Percentiles rank a stretch among this genome's conserved stretches.
Evolutionary conservation across 2,113 vertebrate species (phyloP).

Genomic region (Hyperopisus bebe): DNA sequence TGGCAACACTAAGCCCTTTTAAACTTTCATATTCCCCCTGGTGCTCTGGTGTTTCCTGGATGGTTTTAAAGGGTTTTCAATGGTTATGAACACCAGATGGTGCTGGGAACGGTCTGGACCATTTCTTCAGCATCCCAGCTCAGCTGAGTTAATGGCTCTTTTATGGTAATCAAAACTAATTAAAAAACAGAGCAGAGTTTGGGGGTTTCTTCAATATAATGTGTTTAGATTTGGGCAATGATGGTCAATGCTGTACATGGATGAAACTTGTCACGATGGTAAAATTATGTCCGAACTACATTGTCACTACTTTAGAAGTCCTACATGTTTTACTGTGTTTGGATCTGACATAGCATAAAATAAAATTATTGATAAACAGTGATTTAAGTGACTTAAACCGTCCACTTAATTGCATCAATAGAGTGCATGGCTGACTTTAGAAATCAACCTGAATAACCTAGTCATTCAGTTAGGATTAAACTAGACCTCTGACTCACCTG

Average conservation of each 20-base stretch:
- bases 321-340: neutral
- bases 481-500: neutral
- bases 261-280: neutral
- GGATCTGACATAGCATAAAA: neutral
- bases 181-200: neutral
- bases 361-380: neutral
- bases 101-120: neutral
- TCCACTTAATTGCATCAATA: neutral
- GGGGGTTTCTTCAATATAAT: neutral
- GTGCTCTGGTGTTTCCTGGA: neutral
- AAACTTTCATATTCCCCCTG: neutral
- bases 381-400: neutral
- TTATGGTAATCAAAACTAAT: neutral
- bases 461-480: neutral
- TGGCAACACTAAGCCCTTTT: neutral
- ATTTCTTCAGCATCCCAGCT: neutral
- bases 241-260: neutral
- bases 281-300: neutral
- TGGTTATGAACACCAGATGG: conserved; percentile 3
- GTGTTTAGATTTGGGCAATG: neutral
- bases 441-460: neutral
- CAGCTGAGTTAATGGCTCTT: neutral
- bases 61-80: conserved; percentile 4
- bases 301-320: neutral
- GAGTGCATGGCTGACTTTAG: neutral